Conservation (phyloP, 2,888 invertebrate species). For the Odontomyia ornata region DNA sequence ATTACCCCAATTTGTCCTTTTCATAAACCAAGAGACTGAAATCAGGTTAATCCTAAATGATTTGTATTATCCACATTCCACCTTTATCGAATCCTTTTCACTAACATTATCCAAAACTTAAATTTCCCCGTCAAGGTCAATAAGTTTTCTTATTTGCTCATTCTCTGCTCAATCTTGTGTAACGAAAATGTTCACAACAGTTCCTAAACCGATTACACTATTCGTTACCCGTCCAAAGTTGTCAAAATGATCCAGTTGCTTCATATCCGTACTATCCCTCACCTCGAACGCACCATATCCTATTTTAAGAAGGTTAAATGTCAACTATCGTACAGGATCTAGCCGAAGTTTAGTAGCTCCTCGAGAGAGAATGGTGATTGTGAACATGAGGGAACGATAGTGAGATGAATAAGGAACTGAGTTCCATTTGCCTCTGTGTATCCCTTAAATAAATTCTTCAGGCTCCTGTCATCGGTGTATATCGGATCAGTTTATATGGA, state of each 20-base stretch:
- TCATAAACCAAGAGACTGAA: no score
- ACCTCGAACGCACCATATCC: background rate
- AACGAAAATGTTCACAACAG: slow-evolving; percentile 6
- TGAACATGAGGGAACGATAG: no score
- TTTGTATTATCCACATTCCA: no score
- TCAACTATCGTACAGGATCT: background rate
- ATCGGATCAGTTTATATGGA: slow-evolving; percentile 31
- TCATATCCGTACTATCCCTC: background rate
- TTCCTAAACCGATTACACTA: background rate
- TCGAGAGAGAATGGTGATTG: no score
- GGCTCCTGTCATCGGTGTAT: slow-evolving; percentile 9
- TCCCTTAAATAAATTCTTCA: slow-evolving; percentile 39
- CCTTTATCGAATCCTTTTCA: no score
- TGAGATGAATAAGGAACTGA: slow-evolving; percentile 7
- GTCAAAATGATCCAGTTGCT: background rate
- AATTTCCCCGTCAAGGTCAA: no score
- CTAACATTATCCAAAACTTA: no score
- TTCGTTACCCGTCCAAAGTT: background rate
- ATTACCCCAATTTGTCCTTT: no score
- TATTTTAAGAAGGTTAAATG: background rate
- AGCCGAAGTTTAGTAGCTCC: no score
- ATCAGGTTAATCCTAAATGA: no score
- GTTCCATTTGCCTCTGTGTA: background rate
- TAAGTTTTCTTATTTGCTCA: no score
- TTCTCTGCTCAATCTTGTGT: no score